Conservation (phyloP, 1,140 invertebrate genomes). For the Metaphire vulgaris region DNA sequence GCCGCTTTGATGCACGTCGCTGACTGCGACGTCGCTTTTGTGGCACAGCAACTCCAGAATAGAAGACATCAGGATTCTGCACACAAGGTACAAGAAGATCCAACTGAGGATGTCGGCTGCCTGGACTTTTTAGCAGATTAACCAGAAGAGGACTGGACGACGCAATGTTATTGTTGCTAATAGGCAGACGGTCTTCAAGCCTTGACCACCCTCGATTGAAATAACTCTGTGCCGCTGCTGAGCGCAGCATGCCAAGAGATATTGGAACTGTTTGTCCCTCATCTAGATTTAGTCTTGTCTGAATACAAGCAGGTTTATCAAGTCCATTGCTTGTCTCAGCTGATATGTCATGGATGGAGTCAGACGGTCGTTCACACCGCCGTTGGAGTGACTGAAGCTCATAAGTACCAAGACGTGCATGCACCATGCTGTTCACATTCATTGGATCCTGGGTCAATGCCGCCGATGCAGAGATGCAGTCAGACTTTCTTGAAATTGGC, state of each 20-base stretch:
- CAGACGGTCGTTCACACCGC: constrained; percentile 10
- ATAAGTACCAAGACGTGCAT: neutral
- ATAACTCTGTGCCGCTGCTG: constrained; percentile 45
- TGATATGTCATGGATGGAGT: constrained; percentile 29
- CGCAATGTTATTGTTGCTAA: constrained; percentile 31
- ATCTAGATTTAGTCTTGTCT: neutral
- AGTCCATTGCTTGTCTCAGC: constrained; percentile 32
- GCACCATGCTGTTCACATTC: too few species aligned
- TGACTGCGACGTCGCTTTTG: constrained; percentile 39
- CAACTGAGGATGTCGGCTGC: constrained; percentile 32
- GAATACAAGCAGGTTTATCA: constrained; percentile 35
- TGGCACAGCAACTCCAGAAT: constrained; percentile 35
- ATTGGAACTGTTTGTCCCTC: too few species aligned
- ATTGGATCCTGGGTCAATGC: too few species aligned
- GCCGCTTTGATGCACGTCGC: constrained; percentile 34
- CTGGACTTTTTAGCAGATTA: constrained; percentile 73
- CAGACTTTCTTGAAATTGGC: neutral
- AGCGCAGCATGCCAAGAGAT: constrained; percentile 34
- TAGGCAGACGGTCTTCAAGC: constrained; percentile 11
- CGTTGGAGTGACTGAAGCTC: constrained; percentile 14
- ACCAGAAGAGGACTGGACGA: constrained; percentile 73
- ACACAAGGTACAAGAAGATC: constrained; percentile 29
- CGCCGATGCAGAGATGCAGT: too few species aligned
- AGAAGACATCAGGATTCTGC: constrained; percentile 38
- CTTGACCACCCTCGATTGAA: constrained; percentile 6